These are phyloP conservation scores for Ashinkailepas kermadecensis DNA, from an alignment of 2,888 invertebrate genomes.

Conservation along the genomic window DNA sequence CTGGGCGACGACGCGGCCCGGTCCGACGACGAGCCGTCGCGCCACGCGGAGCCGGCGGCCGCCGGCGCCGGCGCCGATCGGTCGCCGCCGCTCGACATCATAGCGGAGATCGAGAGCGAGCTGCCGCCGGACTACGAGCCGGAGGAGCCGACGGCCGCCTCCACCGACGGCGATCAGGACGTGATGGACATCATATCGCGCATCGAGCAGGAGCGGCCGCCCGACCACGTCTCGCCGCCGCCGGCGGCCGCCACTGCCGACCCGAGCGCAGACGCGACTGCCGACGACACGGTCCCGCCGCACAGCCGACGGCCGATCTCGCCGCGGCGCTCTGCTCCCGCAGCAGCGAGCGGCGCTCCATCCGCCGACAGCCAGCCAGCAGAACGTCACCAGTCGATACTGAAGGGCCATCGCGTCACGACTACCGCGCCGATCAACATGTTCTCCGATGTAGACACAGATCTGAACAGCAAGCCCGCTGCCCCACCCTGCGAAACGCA, in stretches of 20 bases:
- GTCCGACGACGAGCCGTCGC: not conserved
- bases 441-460: too few relatives aligned
- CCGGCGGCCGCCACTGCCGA: not conserved
- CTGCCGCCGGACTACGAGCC: conserved; percentile 14
- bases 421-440: too few relatives aligned
- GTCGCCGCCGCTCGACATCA: not conserved
- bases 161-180: not conserved
- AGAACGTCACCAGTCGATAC: too few relatives aligned
- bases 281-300: not conserved
- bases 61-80: not conserved
- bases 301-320: not conserved
- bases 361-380: too few relatives aligned
- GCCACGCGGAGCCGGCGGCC: not conserved
- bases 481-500: too few relatives aligned
- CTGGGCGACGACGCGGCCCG: not conserved
- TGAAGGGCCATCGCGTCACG: too few relatives aligned
- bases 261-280: not conserved
- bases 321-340: too few relatives aligned
- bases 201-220: conserved; percentile 25
- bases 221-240: not conserved
- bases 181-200: conserved; percentile 12
- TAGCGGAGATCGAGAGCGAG: conserved; percentile 24
- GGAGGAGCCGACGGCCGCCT: not conserved
- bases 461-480: too few relatives aligned
- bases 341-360: too few relatives aligned